Base-by-base conservation (phyloP, 2,888 invertebrate genomes). In the Lithosia quadra region DNA sequence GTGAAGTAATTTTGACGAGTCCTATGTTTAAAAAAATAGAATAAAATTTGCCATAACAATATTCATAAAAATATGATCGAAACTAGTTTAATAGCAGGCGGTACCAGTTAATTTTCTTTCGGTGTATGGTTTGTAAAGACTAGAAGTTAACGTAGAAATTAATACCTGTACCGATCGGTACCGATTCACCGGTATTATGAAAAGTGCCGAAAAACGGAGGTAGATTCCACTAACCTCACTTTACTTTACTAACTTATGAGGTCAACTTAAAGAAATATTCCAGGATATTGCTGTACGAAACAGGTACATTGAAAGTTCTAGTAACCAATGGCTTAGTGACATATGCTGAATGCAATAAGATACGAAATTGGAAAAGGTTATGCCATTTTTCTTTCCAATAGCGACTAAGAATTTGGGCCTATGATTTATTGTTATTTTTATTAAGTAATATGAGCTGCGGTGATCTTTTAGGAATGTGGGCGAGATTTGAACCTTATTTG, bases 341-440 rank as follows among this genome's bases (percentile, higher is more conserved):
- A 63, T 55, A 33, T 63, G 63, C 15, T 9, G 21, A 8, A 55
- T 21, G 53, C 34, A 63, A 63, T 63, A 63, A 34, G 33, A 63
- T 63, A 15, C 11, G 22, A 61, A 43, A 49, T 62, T 18, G 28
- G 28, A 2, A 28, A 11, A 49, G 28, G 28, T 49, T 15, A 9
- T 15, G 3, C 15, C 2, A 3, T 24, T 22, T 18, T 49, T 28
- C 11, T 43, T 55, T 55, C n/a, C 43, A 62, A 49, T 49, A 43
- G 18, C 4, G 1, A 39, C 8, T 4, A 39, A 21, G 5, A 10
- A n/a, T n/a, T 13, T 4, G 28, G n/a, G 7, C 3, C 28, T 9
- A 18, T n/a, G 43, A 22, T 62, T 43, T 62, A 62, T n/a, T 18
- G 22, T 24, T 61, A 24, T 24, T 18, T 43, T 10, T 5, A 39